Evolutionary conservation across 2,113 vertebrate genomes (phyloP), one percentile per base, ranked within the genome.

Genomic region (Pimephales promelas): DNA sequence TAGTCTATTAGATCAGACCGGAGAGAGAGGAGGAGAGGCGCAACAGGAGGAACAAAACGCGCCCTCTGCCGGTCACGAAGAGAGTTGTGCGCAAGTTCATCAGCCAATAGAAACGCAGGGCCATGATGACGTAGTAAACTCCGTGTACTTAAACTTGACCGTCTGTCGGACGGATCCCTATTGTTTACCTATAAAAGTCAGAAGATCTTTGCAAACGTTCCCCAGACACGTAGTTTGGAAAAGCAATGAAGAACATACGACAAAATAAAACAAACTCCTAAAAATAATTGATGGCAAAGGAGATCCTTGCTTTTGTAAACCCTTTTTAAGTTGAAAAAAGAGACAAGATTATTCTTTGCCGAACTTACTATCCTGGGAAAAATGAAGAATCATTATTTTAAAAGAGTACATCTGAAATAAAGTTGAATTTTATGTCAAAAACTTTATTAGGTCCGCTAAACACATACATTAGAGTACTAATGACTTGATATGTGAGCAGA

Each of bases 11-110:
- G 18, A 75, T 34, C 73, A 52, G 18, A 75, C 40, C 4, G 9
- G 45, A 34, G 47, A 57, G 28, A 10, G 8, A 24, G 9, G 40
- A 20, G 59, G 61, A 22, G 59, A 79, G 16, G 43, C 61, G 75
- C 75, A 77, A 77, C 75, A 77, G 75, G 75, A 34, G 52, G 11
- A 77, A 24, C 18, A n/a, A 9, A 40, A n/a, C 20, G 52, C 75
- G 61, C 78, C 78, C 78, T 66, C 78, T 80, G 78, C 40, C 61
- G 78, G 78, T 11, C 5, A 18, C 18, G 43, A 49, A 22, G 0
- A n/a, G 11, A 66, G 11, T 22, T 9, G 13, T 10, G 2, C 1
- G 20, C 24, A 11, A 45, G 5, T 52, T n/a, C 18, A 18, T 14
- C 20, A 34, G 45, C 78, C 59, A 80, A 80, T 80, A 34, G 45